A percentile compares a stretch with the other conserved stretches of the same genome.
phyloP scores from a whole-genome alignment of 1,140 invertebrate genomes.

The Halictus rubicundus region DNA sequence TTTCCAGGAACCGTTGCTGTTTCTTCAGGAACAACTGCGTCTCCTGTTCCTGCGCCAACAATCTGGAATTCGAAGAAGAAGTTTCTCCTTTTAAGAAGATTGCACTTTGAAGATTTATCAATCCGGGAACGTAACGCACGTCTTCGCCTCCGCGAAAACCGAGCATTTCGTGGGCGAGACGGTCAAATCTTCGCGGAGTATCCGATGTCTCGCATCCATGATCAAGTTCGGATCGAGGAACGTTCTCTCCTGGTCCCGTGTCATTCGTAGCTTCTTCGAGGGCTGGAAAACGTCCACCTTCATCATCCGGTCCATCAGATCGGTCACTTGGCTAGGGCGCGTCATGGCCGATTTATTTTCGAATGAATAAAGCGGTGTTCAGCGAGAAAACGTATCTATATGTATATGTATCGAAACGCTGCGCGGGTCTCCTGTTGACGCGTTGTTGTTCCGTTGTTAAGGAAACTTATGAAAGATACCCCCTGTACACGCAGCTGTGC shows the following conservation, averaged over 20 bases:
- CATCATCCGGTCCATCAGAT: conserved; percentile 53
- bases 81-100: no score
- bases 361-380: background rate
- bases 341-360: conserved; percentile 31
- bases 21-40: conserved; percentile 40
- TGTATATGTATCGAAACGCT: background rate
- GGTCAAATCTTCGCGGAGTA: conserved; percentile 30
- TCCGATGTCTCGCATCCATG: conserved; percentile 56
- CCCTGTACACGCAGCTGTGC: conserved; percentile 21
- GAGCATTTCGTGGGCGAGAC: conserved; percentile 13
- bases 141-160: conserved; percentile 32
- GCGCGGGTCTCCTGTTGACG: conserved; percentile 38
- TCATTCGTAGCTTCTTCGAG: conserved; percentile 47
- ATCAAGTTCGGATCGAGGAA: conserved; percentile 57
- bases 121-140: conserved; percentile 9
- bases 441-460: conserved; percentile 58
- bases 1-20: conserved; percentile 49
- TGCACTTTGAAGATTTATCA: no score
- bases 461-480: conserved; percentile 43
- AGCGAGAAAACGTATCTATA: no score
- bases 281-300: conserved; percentile 45
- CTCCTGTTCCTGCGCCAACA: conserved; percentile 40
- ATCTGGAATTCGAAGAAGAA: conserved; percentile 27
- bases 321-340: conserved; percentile 24
- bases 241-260: conserved; percentile 32